Evolutionary conservation across 2,113 vertebrate species (phyloP), one percentile per base, ranked within the genome.

Genomic region (Gopherus evgoodei): DNA sequence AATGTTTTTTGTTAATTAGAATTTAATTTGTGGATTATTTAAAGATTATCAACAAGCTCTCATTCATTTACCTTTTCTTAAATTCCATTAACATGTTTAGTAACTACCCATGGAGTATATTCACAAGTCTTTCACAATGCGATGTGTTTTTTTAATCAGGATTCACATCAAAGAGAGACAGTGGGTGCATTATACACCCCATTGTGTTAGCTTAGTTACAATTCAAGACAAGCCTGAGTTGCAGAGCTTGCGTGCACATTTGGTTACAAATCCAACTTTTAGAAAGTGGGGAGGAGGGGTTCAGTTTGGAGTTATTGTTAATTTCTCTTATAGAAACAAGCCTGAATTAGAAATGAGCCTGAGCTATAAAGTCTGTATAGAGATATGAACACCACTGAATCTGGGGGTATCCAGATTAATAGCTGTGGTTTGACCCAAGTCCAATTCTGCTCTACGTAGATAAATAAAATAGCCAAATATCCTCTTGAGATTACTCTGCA

Each of bases 1-100:
- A n/a, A 90, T 35, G 49, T 19, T 72, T 94, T 91, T 86, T 89
- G 38, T 80, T 93, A 89, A 84, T 93, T 88, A 62, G 21, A 80
- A 95, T 84, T 24, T 87, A 81, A 90, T 14, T 44, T 88, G 4
- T 16, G 62, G 47, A 87, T 93, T 84, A 62, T 90, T 95, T 91
- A 91, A 89, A 93, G 44, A 76, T 89, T 56, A 83, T 4, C 11
- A 57, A 53, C 53, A 13, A 65, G 12, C 92, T 91, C 27, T 84
- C 31, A 76, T 42, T 86, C 22, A 5, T 49, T 11, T 94, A 76
- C 49, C 24, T 95, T 53, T 83, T 49, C 14, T 87, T 52, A 19
- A 59, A 1, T 29, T 79, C 56, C 52, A 2, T 87, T 75, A 12
- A 78, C 44, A 44, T 12, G 87, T 4, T 59, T 79, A 35, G 4